Evolutionary conservation across 2,888 invertebrate genomes (phyloP).

Genomic region (Xanthorhoe designata): DNA sequence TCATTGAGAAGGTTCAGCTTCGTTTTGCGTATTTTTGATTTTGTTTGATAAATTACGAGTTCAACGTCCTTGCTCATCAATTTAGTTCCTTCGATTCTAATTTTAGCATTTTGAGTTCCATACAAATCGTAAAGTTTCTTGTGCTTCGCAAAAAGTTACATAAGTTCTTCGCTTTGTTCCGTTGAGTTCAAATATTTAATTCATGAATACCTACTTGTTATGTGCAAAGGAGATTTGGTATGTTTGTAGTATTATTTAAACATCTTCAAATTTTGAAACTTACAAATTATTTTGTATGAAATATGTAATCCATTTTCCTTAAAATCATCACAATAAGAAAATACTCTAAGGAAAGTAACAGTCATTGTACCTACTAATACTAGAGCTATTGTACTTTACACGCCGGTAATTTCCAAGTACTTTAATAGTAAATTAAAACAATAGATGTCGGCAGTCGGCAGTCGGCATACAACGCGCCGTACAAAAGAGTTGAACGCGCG

Average conservation of each 20-base stretch:
- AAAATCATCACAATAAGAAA: not conserved
- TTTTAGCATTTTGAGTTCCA: not conserved
- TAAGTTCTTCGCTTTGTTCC: constrained; percentile 19
- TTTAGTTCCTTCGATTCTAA: not conserved
- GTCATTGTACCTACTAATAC: not conserved
- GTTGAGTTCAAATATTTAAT: constrained; percentile 15
- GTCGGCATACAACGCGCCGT: constrained; percentile 18
- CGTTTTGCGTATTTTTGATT: constrained; percentile 24
- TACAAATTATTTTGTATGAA: not conserved
- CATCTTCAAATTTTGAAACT: not conserved
- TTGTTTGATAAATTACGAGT: constrained; percentile 25
- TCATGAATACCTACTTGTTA: not conserved
- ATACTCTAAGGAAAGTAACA: constrained; percentile 7
- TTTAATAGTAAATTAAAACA: constrained; percentile 15
- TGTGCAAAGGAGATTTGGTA: constrained; percentile 16
- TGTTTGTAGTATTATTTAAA: constrained; percentile 9
- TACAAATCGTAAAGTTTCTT: not conserved
- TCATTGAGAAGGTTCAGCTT: constrained; percentile 35
- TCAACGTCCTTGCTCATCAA: constrained; percentile 32
- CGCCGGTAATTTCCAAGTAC: constrained; percentile 9
- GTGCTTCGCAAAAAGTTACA: constrained; percentile 2
- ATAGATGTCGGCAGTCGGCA: constrained; percentile 7
- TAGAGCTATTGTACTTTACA: constrained; percentile 6
- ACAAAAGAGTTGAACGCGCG: constrained; percentile 71
- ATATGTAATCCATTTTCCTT: not conserved